Percentiles rank a stretch among this genome's conserved stretches.
phyloP scores from a whole-genome alignment of 2,113 vertebrate genomes.

The Anguilla japonica region DNA sequence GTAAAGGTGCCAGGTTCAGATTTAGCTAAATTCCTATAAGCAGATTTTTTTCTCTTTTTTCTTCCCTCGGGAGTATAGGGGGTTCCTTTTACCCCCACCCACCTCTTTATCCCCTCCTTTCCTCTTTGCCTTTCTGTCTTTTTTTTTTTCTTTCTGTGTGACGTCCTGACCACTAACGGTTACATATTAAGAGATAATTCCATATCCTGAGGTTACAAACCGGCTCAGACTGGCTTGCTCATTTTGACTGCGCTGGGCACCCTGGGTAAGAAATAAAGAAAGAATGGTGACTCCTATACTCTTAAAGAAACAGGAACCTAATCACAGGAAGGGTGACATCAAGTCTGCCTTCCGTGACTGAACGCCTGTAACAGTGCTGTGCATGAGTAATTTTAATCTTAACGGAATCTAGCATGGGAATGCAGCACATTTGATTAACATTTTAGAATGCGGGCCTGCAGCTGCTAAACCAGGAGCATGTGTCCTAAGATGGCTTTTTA shows the following conservation, averaged over 20 bases:
- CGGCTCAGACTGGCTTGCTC: constrained; percentile 60
- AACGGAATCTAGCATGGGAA: background rate
- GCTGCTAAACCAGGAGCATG: background rate
- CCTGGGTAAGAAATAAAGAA: constrained; percentile 70
- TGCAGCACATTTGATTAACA: constrained; percentile 1
- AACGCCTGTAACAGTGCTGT: background rate
- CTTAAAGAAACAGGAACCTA: constrained; percentile 64
- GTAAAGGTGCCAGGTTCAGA: constrained; percentile 28
- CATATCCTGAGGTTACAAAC: constrained; percentile 75
- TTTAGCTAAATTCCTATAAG: constrained; percentile 28
- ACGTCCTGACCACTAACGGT: constrained; percentile 70
- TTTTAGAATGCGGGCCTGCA: background rate
- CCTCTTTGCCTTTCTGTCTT: constrained; percentile 24
- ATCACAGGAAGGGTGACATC: constrained; percentile 13
- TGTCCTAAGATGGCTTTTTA: background rate
- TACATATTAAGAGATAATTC: constrained; percentile 71
- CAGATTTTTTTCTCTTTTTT: constrained; percentile 9
- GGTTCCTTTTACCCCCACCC: background rate
- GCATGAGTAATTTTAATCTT: background rate
- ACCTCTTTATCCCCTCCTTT: background rate
- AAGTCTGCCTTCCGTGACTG: constrained; percentile 22
- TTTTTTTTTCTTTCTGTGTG: constrained; percentile 50
- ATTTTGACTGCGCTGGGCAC: constrained; percentile 64
- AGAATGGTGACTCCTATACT: constrained; percentile 67
- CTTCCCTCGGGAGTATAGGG: background rate